Evolutionary conservation across 2,888 invertebrate species (phyloP).

Genomic region (Seira sanloemensis): DNA sequence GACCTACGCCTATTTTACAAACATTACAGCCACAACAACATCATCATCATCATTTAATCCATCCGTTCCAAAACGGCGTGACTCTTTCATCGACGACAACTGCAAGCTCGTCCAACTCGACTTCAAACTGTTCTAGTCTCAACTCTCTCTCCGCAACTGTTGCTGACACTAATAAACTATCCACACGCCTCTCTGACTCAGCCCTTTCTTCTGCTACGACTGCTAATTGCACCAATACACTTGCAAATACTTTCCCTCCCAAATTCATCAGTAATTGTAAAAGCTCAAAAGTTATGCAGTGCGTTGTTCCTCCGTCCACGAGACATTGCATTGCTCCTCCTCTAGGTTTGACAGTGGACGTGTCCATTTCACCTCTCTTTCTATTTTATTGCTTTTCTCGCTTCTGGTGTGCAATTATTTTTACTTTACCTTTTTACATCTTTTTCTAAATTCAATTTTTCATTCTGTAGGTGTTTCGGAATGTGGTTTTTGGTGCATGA

Average conservation of each 20-base stretch:
- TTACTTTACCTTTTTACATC: not conserved
- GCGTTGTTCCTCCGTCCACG: slow-evolving; percentile 70
- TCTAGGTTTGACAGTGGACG: slow-evolving; percentile 60
- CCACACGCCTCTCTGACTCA: slow-evolving; percentile 37
- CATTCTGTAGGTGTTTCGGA: not conserved
- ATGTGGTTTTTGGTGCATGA: not conserved
- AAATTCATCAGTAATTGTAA: slow-evolving; percentile 32
- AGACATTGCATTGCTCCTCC: slow-evolving; percentile 67
- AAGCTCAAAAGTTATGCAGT: slow-evolving; percentile 71
- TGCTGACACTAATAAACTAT: slow-evolving; percentile 42
- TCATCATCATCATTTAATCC: slow-evolving; percentile 23
- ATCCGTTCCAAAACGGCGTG: slow-evolving; percentile 40
- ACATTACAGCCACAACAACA: slow-evolving; percentile 29
- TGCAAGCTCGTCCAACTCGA: slow-evolving; percentile 36
- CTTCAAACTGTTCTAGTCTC: slow-evolving; percentile 54
- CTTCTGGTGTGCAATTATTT: not conserved
- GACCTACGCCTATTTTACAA: slow-evolving; percentile 50
- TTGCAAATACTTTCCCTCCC: slow-evolving; percentile 16
- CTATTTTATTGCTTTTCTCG: not conserved
- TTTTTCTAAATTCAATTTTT: not conserved
- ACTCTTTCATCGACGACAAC: slow-evolving; percentile 37
- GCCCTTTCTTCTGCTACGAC: slow-evolving; percentile 2
- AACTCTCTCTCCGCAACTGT: not conserved
- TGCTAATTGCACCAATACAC: slow-evolving; percentile 21
- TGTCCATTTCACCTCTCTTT: not conserved